A percentile compares a stretch with the other conserved stretches of the same genome.
These are phyloP conservation scores for Drosophila arizonae DNA, from an alignment of 1,140 invertebrate species.

Conservation along the genomic window DNA sequence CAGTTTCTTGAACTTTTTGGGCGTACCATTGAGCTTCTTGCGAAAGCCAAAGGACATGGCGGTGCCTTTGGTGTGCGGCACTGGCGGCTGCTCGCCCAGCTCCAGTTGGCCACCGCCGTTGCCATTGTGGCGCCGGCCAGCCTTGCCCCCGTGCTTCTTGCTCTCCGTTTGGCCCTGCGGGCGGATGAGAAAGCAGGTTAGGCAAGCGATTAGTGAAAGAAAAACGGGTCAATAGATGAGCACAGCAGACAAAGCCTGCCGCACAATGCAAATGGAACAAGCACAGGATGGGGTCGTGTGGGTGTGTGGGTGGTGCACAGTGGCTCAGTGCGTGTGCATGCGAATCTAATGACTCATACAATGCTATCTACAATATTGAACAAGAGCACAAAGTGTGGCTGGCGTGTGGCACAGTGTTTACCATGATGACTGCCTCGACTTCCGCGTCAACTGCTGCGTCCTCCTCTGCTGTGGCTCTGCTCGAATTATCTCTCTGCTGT, in stretches of 20 bases:
- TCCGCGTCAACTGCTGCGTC: conserved; percentile 69
- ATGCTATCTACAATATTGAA: conserved; percentile 1
- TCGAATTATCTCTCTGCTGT: conserved; percentile 16
- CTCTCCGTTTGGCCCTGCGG: conserved; percentile 81
- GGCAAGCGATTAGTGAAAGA: conserved; percentile 47
- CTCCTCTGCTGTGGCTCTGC: conserved; percentile 39
- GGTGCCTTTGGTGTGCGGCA: conserved; percentile 81
- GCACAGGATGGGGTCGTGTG: background rate
- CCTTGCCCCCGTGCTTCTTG: conserved; percentile 73
- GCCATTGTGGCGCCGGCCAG: conserved; percentile 59
- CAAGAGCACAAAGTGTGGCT: background rate
- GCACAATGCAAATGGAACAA: conserved; percentile 25
- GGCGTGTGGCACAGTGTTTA: conserved; percentile 43
- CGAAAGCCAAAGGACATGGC: conserved; percentile 84
- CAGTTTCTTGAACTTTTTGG: conserved; percentile 80
- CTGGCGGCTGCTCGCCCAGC: conserved; percentile 34
- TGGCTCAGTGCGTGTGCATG: background rate
- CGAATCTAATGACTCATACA: conserved; percentile 29
- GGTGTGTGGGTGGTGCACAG: background rate
- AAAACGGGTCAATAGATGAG: conserved; percentile 60
- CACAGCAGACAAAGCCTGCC: conserved; percentile 31
- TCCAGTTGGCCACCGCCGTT: conserved; percentile 15
- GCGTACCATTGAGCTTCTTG: conserved; percentile 80
- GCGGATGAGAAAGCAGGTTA: conserved; percentile 20
- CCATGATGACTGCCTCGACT: conserved; percentile 80